Evolutionary conservation across 2,888 invertebrate genomes (phyloP).

Genomic region (Lasioglossum lativentre): DNA sequence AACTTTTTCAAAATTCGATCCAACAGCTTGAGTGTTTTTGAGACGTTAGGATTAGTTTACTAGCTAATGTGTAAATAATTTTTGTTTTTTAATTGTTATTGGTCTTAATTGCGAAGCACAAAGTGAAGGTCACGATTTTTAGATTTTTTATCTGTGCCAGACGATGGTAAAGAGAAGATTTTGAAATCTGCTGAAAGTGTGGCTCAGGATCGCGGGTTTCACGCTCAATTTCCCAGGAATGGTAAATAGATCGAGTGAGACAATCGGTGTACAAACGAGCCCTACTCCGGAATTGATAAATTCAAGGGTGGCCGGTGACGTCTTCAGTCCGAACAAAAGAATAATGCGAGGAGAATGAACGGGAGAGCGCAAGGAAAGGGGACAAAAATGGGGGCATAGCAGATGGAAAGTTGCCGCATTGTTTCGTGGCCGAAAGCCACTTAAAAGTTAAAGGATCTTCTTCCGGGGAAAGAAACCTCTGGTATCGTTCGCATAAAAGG

Average conservation of each 20-base stretch:
- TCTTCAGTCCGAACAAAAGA: conserved; percentile 17
- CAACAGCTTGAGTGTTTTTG: too few species aligned
- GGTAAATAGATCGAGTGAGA: not conserved
- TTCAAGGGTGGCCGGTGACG: conserved; percentile 24
- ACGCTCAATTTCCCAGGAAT: not conserved
- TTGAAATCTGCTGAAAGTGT: not conserved
- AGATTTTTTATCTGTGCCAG: too few species aligned
- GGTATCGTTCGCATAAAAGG: conserved; percentile 42
- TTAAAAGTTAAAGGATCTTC: conserved; percentile 78
- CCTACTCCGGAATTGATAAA: conserved; percentile 34
- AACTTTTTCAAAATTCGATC: too few species aligned
- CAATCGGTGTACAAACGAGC: not conserved
- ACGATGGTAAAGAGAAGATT: not conserved
- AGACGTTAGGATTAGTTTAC: too few species aligned
- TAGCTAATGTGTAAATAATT: too few species aligned
- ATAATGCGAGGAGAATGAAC: conserved; percentile 20
- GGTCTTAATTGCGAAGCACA: too few species aligned
- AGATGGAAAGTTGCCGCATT: conserved; percentile 73
- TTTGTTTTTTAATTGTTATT: too few species aligned
- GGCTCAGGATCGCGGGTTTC: not conserved
- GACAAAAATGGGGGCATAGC: conserved; percentile 23
- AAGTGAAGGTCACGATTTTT: too few species aligned
- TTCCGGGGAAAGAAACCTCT: conserved; percentile 57
- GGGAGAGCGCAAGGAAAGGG: not conserved
- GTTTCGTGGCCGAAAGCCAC: conserved; percentile 73